A percentile compares a stretch with the other conserved stretches of the same genome.
Conservation (phyloP, 2,113 vertebrate genomes). For the Muntiacus muntjak region DNA sequence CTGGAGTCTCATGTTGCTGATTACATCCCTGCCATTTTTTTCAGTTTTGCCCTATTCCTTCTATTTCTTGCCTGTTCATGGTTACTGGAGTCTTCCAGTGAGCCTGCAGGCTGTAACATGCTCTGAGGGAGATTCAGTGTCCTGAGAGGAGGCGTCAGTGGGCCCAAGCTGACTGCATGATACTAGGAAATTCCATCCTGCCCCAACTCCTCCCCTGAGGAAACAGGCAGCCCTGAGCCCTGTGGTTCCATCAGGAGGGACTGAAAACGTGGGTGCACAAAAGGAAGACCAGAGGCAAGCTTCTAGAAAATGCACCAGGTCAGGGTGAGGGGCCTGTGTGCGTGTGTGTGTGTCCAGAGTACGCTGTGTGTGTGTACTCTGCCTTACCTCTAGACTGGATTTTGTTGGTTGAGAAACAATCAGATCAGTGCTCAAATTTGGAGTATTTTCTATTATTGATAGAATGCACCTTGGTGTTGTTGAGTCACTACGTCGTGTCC, state of each 20-base stretch:
- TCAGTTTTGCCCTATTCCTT: background rate
- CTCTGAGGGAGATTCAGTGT: background rate
- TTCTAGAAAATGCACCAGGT: background rate
- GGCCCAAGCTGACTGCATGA: rapidly evolving
- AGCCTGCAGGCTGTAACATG: background rate
- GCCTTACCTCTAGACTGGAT: background rate
- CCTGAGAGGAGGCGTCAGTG: too few species aligned
- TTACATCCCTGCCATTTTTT: too few species aligned
- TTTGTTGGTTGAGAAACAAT: background rate
- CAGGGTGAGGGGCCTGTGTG: background rate
- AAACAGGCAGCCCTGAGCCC: background rate
- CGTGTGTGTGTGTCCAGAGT: background rate
- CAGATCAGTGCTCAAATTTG: background rate
- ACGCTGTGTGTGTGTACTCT: background rate
- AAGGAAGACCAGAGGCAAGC: background rate
- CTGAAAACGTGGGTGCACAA: background rate
- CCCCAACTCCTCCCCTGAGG: background rate
- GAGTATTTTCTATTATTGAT: background rate
- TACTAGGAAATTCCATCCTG: background rate
- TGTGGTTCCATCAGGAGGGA: background rate
- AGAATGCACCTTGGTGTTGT: background rate
- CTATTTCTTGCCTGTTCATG: background rate
- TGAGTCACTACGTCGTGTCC: background rate
- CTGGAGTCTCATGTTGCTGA: too few species aligned
- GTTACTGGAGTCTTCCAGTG: background rate